phyloP scores from a whole-genome alignment of 2,888 invertebrate species.

The Xylocampa areola region DNA sequence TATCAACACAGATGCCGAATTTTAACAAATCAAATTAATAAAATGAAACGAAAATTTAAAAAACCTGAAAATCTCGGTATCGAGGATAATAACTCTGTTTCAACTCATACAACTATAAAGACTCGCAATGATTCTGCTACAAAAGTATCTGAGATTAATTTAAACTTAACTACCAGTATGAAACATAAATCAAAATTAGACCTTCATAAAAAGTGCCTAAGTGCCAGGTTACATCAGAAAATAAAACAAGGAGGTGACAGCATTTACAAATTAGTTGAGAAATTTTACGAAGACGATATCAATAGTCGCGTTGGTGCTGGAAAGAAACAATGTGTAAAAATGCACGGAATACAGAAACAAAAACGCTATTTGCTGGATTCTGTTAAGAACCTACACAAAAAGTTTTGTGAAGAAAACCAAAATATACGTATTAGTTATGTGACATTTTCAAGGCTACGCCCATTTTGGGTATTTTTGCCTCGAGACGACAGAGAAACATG shows the following conservation, averaged over 20 bases:
- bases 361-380: not conserved
- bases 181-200: not conserved
- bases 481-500: not conserved
- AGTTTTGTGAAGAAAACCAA: not conserved
- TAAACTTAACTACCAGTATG: not conserved
- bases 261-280: not conserved
- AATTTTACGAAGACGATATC: slow-evolving; percentile 2
- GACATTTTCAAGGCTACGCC: not conserved
- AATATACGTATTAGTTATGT: not conserved
- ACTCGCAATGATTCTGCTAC: not conserved
- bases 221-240: not conserved
- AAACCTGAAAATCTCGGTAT: not conserved
- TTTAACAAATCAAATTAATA: not conserved
- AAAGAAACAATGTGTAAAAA: slow-evolving; percentile 2
- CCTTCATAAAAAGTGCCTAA: not conserved
- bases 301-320: slow-evolving; percentile 1
- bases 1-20: not conserved
- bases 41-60: not conserved
- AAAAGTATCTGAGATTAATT: not conserved
- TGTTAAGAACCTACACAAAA: not conserved
- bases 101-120: not conserved
- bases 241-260: not conserved
- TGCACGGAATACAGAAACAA: not conserved
- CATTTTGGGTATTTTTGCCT: not conserved
- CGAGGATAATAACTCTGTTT: not conserved